phyloP scores from a whole-genome alignment of 2,888 invertebrate genomes.

The Silvanus unidentatus region DNA sequence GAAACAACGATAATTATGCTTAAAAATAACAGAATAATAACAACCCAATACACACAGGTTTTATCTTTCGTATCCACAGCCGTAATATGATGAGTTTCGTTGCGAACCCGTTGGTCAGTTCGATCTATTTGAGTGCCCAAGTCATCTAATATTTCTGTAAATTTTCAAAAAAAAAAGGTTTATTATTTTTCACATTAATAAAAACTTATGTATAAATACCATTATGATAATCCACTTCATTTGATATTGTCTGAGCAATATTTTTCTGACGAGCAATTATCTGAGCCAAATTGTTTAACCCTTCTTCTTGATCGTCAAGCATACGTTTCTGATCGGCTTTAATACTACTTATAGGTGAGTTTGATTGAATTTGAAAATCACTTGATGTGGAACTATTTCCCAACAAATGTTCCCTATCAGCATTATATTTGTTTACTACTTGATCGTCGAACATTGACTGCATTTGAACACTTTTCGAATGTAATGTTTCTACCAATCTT shows the following conservation, averaged over 20 bases:
- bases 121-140: conserved; percentile 66
- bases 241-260: conserved; percentile 66
- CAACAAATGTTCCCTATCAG: conserved; percentile 40
- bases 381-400: conserved; percentile 19
- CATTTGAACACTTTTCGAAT: conserved; percentile 55
- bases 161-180: neutral
- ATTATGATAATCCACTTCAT: conserved; percentile 73
- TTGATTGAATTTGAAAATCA: neutral
- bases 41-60: conserved; percentile 70
- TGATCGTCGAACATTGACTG: conserved; percentile 49
- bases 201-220: conserved; percentile 50
- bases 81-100: conserved; percentile 61
- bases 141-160: conserved; percentile 68
- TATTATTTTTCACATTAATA: conserved; percentile 11
- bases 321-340: conserved; percentile 55
- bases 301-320: conserved; percentile 67
- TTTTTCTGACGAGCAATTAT: conserved; percentile 71
- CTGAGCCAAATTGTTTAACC: conserved; percentile 66
- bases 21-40: conserved; percentile 63
- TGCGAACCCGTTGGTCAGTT: conserved; percentile 61
- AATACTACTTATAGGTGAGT: conserved; percentile 44
- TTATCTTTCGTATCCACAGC: conserved; percentile 62
- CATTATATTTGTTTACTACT: conserved; percentile 30
- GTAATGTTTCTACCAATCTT: conserved; percentile 56
- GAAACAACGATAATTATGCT: conserved; percentile 57